phyloP scores from a whole-genome alignment of 2,888 invertebrate genomes.

The Tinea semifulvella region DNA sequence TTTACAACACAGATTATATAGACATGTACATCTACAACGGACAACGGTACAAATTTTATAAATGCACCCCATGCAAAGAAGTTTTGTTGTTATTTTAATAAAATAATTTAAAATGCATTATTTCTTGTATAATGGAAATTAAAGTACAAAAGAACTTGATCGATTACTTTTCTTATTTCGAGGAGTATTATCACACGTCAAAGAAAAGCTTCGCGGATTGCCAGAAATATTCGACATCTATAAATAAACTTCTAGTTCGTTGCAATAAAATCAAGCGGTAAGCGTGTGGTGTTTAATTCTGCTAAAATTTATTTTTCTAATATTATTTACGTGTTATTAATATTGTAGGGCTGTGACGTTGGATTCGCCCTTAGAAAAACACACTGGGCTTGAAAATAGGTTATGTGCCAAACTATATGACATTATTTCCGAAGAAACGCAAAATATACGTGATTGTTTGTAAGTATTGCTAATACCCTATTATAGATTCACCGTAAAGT shows the following conservation, averaged over 20 bases:
- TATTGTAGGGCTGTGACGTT: constrained; percentile 48
- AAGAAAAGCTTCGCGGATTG: constrained; percentile 58
- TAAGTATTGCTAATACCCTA: no score
- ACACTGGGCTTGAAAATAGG: constrained; percentile 44
- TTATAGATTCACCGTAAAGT: no score
- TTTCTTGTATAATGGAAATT: constrained; percentile 42
- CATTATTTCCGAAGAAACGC: constrained; percentile 45
- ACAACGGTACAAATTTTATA: no score
- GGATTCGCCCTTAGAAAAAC: constrained; percentile 50
- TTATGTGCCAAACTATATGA: constrained; percentile 46
- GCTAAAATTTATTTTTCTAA: background rate
- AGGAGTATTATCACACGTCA: constrained; percentile 52
- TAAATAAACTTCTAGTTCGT: constrained; percentile 62
- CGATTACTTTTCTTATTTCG: constrained; percentile 60
- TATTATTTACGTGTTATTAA: constrained; percentile 15
- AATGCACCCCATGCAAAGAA: no score
- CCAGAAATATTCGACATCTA: constrained; percentile 55
- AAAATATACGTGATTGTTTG: constrained; percentile 50
- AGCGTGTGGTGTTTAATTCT: constrained; percentile 25
- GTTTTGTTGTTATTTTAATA: background rate
- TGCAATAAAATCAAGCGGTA: constrained; percentile 57
- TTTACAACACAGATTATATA: no score
- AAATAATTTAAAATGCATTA: constrained; percentile 7
- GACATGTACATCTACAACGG: no score
- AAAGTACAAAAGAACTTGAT: constrained; percentile 61